Base-by-base conservation (phyloP, 1,140 invertebrate species). In the Saccostrea echinata region DNA sequence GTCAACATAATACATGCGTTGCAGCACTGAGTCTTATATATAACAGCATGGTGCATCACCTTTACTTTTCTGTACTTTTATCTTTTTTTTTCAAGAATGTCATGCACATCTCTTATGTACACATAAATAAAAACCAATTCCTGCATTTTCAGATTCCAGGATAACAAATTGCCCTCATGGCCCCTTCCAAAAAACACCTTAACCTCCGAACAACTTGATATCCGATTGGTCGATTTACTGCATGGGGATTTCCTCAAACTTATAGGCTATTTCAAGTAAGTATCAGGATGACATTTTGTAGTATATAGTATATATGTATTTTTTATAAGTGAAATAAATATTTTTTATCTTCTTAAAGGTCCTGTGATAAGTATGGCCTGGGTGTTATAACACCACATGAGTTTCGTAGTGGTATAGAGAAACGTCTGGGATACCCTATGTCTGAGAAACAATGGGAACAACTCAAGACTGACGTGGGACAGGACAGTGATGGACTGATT, bases 221-320 rank as follows among this genome's bases (percentile, higher is more conserved):
- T 89, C 13, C 86, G 86, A 55, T 80, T 94, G 16, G 90, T 93
- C 13, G 91, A 92, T 71, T 90, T 84, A 35, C 90, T 94, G n/a
- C 93, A 94, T 76, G 89, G 88, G 21, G 93, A 94, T 81, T 93
- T 92, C 85, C 87, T 93, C 18, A 92, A 91, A 71, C 83, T 94
- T 4, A 82, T 93, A 35, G 85, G 76, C 16, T 80, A 84, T 35
- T 92, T 94, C 52, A 90, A 89, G 93, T 94, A 85, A 89, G 87
- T 84, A 43, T 43, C 6, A 43, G 35, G 35, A 43, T 43, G 35
- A 43, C 6, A 43, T 43, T 43, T 43, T 43, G 35, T 43, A 43
- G 35, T 43, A 43, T 43, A 43, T 43, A 43, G 35, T 43, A 6
- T 43, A 43, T 6, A 43, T 43, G 6, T 1, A n/a, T 53, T 21